Percentiles rank a stretch among this genome's conserved stretches.
These are phyloP conservation scores for Porites rus DNA, from an alignment of 92 coral and sea anemone species.

Conservation along the genomic window DNA sequence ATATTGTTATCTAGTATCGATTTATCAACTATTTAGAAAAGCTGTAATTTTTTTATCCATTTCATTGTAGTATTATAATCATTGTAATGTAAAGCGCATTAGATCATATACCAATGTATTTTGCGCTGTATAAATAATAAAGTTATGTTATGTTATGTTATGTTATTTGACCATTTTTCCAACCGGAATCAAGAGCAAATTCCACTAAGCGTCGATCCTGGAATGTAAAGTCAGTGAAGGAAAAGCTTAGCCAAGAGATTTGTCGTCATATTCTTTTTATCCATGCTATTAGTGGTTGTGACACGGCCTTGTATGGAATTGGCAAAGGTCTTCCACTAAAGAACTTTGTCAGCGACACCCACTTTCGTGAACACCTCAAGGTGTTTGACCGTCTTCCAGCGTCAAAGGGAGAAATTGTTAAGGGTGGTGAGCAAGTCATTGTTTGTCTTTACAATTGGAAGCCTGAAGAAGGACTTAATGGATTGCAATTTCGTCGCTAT, in stretches of 20 bases:
- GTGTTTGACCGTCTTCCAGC: constrained; percentile 18
- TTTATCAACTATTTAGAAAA: too few relatives aligned
- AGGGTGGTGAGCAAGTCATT: too few relatives aligned
- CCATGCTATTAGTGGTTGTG: constrained; percentile 58
- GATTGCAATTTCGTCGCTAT: constrained; percentile 13
- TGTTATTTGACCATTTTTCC: constrained; percentile 54
- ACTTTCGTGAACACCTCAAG: constrained; percentile 23
- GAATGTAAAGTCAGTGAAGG: constrained; percentile 47
- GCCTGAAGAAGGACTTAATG: constrained; percentile 26
- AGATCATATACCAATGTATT: too few relatives aligned
- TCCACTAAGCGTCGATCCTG: constrained; percentile 55
- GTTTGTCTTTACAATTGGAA: constrained; percentile 48
- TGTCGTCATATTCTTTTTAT: constrained; percentile 28
- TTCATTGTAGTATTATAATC: too few relatives aligned
- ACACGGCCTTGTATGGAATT: constrained; percentile 61
- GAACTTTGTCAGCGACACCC: constrained; percentile 20
- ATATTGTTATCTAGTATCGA: too few relatives aligned
- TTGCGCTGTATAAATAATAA: too few relatives aligned
- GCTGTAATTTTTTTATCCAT: too few relatives aligned
- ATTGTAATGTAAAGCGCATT: too few relatives aligned
- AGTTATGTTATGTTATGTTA: too few relatives aligned
- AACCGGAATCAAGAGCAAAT: constrained; percentile 54
- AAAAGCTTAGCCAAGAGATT: constrained; percentile 17
- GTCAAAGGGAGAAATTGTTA: too few relatives aligned
- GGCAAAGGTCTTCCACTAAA: constrained; percentile 56